Percentiles rank a stretch among this genome's conserved stretches.
Conservation (phyloP, 2,797 vertebrate species). For the Brachyalestes nurse region DNA sequence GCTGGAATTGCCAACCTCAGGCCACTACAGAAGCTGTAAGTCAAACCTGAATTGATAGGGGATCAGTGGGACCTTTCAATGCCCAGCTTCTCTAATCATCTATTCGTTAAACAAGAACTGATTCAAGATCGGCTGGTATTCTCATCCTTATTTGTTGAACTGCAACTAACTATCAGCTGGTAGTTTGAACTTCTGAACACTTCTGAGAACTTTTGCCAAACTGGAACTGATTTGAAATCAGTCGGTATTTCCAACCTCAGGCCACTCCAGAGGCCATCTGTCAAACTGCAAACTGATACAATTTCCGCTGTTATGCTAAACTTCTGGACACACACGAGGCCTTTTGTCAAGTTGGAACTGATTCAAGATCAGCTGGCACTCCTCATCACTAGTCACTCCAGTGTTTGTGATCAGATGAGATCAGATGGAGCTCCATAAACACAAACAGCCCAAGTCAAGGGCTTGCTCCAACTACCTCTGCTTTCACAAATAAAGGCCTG, state of each 20-base stretch:
- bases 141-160: too few species aligned
- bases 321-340: too few species aligned
- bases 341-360: background rate
- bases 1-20: background rate
- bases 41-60: background rate
- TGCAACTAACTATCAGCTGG: too few species aligned
- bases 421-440: background rate
- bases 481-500: constrained; percentile 13
- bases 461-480: background rate
- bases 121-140: too few species aligned
- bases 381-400: background rate
- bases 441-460: background rate
- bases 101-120: too few species aligned
- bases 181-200: background rate
- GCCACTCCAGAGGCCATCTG: background rate
- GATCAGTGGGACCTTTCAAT: background rate
- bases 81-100: too few species aligned
- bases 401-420: too few species aligned
- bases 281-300: background rate
- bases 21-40: background rate
- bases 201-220: background rate
- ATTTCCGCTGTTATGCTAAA: too few species aligned
- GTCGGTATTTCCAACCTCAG: background rate
- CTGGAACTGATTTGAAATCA: background rate
- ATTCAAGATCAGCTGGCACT: background rate